Conservation (phyloP, 2,113 vertebrate genomes). For the Cygnus buccinator region DNA sequence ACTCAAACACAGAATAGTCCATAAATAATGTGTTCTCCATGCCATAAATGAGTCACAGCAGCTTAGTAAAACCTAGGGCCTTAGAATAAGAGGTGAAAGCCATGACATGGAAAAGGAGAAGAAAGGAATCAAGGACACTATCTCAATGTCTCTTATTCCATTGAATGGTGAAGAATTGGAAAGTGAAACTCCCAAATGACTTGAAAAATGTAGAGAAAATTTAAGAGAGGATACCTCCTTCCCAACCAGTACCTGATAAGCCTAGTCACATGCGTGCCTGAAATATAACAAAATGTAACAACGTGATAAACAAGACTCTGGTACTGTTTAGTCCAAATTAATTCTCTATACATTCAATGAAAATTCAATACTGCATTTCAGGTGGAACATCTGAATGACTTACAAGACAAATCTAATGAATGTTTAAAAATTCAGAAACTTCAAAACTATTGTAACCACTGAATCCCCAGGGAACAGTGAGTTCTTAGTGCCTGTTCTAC, state of each 20-base stretch:
- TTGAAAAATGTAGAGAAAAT: background rate
- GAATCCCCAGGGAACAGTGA: background rate
- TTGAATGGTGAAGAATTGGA: background rate
- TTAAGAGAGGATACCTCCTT: background rate
- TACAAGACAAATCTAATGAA: background rate
- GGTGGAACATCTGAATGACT: background rate
- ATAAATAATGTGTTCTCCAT: background rate
- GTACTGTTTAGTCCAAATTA: background rate
- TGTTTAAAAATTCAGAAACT: background rate
- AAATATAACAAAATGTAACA: background rate
- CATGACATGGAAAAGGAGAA: background rate
- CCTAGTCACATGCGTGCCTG: rapidly evolving
- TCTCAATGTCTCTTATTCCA: background rate
- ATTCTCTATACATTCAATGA: background rate
- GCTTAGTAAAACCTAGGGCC: background rate
- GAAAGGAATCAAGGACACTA: background rate
- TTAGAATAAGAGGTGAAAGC: background rate
- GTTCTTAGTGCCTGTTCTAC: background rate
- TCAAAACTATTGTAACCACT: background rate
- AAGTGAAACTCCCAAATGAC: background rate
- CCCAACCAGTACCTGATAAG: background rate
- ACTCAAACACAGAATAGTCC: background rate
- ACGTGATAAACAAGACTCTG: background rate
- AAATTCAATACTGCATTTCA: background rate
- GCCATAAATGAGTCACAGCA: background rate